Conservation (phyloP, 1,140 invertebrate species). For the Fopius arisanus region DNA sequence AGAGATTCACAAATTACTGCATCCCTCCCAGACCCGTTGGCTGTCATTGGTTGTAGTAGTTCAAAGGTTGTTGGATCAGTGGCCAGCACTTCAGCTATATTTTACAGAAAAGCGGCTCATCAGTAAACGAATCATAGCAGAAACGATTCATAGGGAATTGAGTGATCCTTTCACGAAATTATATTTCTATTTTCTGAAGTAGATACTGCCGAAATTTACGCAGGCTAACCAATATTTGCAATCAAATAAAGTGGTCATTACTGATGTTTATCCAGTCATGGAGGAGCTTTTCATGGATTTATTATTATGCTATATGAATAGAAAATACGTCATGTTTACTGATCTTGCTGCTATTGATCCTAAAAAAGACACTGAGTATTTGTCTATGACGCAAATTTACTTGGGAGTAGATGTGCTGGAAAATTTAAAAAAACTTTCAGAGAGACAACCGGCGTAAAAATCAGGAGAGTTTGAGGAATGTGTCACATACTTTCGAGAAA, state of each 20-base stretch:
- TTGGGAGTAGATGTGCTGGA: neutral
- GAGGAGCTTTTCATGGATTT: neutral
- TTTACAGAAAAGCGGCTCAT: conserved; percentile 9
- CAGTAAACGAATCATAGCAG: neutral
- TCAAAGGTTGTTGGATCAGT: conserved; percentile 31
- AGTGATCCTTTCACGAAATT: neutral
- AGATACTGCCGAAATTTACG: conserved; percentile 27
- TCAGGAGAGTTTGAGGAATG: conserved; percentile 8
- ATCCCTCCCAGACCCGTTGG: conserved; percentile 38
- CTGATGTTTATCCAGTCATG: neutral
- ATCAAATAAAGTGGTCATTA: conserved; percentile 12
- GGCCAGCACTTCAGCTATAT: conserved; percentile 24
- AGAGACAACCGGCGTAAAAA: neutral
- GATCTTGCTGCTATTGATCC: conserved; percentile 22
- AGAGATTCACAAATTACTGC: conserved; percentile 42
- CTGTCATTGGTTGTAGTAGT: conserved; percentile 33
- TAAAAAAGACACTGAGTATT: neutral
- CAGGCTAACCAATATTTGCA: conserved; percentile 32
- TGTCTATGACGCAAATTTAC: neutral
- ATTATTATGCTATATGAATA: conserved; percentile 7
- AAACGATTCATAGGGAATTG: neutral
- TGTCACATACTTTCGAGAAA: conserved; percentile 30
- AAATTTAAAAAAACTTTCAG: neutral
- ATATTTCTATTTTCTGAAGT: conserved; percentile 28
- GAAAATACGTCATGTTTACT: conserved; percentile 2